Conservation (phyloP, 1,140 invertebrate genomes). For the Papilio aristodemus region DNA sequence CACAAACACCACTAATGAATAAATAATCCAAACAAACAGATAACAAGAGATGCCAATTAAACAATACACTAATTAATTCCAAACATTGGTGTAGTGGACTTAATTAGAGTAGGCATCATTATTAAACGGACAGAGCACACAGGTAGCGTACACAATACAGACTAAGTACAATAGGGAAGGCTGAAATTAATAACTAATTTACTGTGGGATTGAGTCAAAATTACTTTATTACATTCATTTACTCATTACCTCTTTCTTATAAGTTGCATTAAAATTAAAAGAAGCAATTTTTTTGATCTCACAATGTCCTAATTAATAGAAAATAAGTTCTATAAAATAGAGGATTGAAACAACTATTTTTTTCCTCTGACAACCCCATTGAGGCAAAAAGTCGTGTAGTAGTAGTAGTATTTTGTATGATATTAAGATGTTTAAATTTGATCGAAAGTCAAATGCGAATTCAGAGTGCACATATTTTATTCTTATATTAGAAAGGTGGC, state of each 20-base stretch:
- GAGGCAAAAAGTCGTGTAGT: neutral
- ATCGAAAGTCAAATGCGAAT: neutral
- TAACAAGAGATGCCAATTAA: constrained; percentile 81
- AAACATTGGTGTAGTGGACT: constrained; percentile 80
- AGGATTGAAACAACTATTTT: too few species aligned
- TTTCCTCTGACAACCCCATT: too few species aligned
- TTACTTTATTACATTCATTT: constrained; percentile 7
- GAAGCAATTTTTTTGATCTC: too few species aligned
- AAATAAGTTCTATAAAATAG: too few species aligned
- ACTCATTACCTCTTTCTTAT: neutral
- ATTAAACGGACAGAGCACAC: constrained; percentile 66
- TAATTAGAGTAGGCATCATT: constrained; percentile 78
- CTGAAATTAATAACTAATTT: constrained; percentile 51
- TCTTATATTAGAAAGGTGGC: constrained; percentile 57
- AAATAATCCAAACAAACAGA: constrained; percentile 79
- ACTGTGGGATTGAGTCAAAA: constrained; percentile 7
- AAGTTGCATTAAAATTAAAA: neutral
- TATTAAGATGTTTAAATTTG: neutral
- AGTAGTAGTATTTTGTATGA: neutral
- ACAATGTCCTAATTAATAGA: too few species aligned
- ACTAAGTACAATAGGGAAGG: constrained; percentile 50
- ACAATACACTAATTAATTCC: constrained; percentile 81
- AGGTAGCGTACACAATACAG: constrained; percentile 45
- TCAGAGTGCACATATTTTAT: constrained; percentile 25
- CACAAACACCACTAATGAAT: constrained; percentile 79